A percentile compares a stretch with the other conserved stretches of the same genome.
These are phyloP conservation scores for Polymixis lichenea DNA, from an alignment of 2,888 invertebrate genomes.

Conservation along the genomic window DNA sequence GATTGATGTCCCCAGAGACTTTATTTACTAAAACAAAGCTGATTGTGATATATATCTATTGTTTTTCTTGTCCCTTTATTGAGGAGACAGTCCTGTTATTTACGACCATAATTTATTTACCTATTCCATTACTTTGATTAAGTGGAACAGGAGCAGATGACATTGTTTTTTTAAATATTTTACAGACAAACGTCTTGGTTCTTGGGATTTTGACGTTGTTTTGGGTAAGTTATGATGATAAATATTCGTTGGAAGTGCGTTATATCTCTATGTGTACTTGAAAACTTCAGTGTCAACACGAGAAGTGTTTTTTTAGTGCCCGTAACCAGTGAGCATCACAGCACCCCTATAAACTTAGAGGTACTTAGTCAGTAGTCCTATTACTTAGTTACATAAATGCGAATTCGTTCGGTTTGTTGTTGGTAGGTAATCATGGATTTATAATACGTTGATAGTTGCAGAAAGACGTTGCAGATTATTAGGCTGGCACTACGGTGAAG, in stretches of 20 bases:
- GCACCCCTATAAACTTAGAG: neutral
- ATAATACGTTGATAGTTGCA: no score
- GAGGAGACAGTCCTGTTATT: slow-evolving; percentile 64
- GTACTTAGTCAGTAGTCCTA: slow-evolving; percentile 4
- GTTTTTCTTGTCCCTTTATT: slow-evolving; percentile 59
- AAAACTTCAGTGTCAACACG: slow-evolving; percentile 20
- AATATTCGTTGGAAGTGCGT: slow-evolving; percentile 41
- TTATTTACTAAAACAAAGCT: slow-evolving; percentile 73
- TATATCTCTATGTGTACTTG: slow-evolving; percentile 23
- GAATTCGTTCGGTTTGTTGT: neutral
- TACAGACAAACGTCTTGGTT: slow-evolving; percentile 32
- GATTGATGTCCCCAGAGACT: slow-evolving; percentile 74
- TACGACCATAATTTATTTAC: slow-evolving; percentile 69
- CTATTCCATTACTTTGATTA: slow-evolving; percentile 67
- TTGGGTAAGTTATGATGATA: slow-evolving; percentile 29
- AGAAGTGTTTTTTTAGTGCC: slow-evolving; percentile 19
- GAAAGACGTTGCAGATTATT: neutral
- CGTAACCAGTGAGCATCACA: slow-evolving; percentile 16
- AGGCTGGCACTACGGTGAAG: neutral
- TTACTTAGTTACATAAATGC: neutral
- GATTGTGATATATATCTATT: slow-evolving; percentile 64
- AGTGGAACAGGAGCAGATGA: slow-evolving; percentile 43
- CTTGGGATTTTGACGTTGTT: slow-evolving; percentile 22
- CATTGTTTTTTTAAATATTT: slow-evolving; percentile 58
- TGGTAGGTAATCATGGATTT: neutral